Evolutionary conservation across 1,140 invertebrate genomes (phyloP), one percentile per base, ranked within the genome.

Genomic region (Anoplolepis gracilipes): DNA sequence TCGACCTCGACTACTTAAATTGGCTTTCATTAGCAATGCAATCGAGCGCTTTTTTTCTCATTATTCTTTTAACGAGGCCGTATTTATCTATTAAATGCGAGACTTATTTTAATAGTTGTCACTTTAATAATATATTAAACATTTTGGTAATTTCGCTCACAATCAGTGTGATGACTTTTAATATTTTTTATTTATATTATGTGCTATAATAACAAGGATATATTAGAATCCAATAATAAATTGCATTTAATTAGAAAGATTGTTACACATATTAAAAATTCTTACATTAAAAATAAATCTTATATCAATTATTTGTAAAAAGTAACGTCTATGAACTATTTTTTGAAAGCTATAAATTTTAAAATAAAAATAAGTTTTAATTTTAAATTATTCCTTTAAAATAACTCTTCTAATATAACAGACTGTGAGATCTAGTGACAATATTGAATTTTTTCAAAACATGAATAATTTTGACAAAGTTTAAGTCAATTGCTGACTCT

Each of bases 1-100:
- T n/a, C 30, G 81, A 53, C 25, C 72, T 55, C 42, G n/a, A 36
- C 39, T 65, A 67, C 42, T 79, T 67, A 67, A 53, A 62, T 77
- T 62, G 39, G 5, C n/a, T 67, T 79, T 55, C 22, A 79, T 65
- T 10, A 55, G 46, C 22, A 33, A 78, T 65, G 19, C 16, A 33
- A 79, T 55, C 28, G 42, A n/a, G 8, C 16, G 25, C 25, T 79
- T 79, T n/a, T 42, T 57, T 46, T 53, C 39, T 64, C 13, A 6
- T 76, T 75, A 53, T 1, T 55, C 7, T 84, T 53, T 62, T 62
- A 42, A 62, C 10, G 25, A 28, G 22, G 22, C 1, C 1, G 1
- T 57, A 2, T 36, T 33, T 25, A 53, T 67, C 53, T n/a, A 19
- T 46, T 62, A 77, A 62, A 46, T 46, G 10, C 10, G 16, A 46